These are phyloP conservation scores for Smutsia temminckii DNA, from an alignment of 2,797 vertebrate genomes.

Conservation along the genomic window DNA sequence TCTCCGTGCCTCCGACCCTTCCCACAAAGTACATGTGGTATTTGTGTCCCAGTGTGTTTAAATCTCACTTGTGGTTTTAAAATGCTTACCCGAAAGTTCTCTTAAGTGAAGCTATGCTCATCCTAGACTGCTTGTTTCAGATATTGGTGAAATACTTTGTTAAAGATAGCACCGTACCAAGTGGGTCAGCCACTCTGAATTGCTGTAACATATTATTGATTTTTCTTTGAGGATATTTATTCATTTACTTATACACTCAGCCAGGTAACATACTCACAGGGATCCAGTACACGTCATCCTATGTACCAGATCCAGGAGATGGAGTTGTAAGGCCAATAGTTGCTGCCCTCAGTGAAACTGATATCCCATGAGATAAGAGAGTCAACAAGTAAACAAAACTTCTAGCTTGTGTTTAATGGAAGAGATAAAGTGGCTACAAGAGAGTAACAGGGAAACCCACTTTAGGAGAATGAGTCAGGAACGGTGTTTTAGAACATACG, in stretches of 20 bases:
- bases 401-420: background rate
- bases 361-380: background rate
- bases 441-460: background rate
- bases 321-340: background rate
- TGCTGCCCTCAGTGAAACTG: background rate
- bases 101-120: background rate
- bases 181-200: background rate
- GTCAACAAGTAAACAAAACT: background rate
- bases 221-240: background rate
- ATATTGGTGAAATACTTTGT: background rate
- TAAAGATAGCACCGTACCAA: background rate
- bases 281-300: background rate
- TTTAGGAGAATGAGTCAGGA: background rate
- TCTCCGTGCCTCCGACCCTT: background rate
- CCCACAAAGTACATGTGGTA: background rate
- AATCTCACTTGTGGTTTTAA: background rate
- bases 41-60: background rate
- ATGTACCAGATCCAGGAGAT: background rate
- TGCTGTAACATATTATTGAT: background rate
- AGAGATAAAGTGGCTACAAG: background rate
- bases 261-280: background rate
- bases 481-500: too few species aligned
- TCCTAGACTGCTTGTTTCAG: background rate
- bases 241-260: background rate
- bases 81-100: background rate